These are phyloP conservation scores for Drosophila crucigera DNA, from an alignment of 2,888 invertebrate genomes.

Conservation along the genomic window DNA sequence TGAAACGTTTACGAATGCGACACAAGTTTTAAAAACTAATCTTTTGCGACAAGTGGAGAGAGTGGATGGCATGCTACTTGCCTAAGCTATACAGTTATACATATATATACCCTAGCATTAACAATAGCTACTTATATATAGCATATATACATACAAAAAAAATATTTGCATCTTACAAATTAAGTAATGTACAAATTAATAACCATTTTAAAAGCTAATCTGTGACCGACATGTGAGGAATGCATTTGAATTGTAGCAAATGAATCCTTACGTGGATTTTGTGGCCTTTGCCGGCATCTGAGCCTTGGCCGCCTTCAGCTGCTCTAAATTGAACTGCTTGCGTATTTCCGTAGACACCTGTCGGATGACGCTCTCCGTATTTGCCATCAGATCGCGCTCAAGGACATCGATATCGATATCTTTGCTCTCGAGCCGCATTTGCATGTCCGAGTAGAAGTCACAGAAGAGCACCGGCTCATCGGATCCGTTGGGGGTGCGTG, in stretches of 20 bases:
- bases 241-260: conserved; percentile 31
- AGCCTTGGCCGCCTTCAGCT: conserved; percentile 74
- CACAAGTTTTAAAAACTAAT: not conserved
- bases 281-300: conserved; percentile 61
- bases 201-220: conserved; percentile 34
- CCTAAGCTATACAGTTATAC: not conserved
- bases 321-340: conserved; percentile 80
- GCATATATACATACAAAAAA: not conserved
- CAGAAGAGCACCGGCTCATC: conserved; percentile 84
- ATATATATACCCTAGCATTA: not conserved
- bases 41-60: not conserved
- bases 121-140: conserved; percentile 7
- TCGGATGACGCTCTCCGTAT: conserved; percentile 80
- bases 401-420: conserved; percentile 83
- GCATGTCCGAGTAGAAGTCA: conserved; percentile 85
- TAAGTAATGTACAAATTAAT: not conserved
- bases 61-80: not conserved
- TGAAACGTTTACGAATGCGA: conserved; percentile 7
- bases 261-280: conserved; percentile 50
- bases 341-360: conserved; percentile 82
- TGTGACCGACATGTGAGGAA: conserved; percentile 51
- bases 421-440: conserved; percentile 84
- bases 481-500: conserved; percentile 79
- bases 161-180: not conserved
- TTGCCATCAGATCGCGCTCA: conserved; percentile 83